Base-by-base conservation (phyloP, 2,113 vertebrate species). In the Mastomys coucha region DNA sequence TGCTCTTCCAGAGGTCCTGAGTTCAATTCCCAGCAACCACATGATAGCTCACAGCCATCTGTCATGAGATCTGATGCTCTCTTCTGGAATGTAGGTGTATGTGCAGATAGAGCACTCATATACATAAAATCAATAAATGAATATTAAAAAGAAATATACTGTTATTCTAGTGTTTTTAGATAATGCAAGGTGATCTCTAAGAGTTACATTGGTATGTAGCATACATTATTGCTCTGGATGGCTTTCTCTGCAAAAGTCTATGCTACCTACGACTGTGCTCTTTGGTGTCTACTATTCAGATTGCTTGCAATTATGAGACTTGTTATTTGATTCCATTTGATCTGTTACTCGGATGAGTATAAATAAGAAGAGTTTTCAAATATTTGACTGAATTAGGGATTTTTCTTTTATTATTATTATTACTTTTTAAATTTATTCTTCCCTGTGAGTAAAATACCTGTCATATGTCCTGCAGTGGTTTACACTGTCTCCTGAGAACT, bases 331-430 rank as follows among this genome's bases (percentile, higher is more conserved):
- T 87, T 3, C 49, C 28, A 8, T 63, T 42, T 19, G 56, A 42
- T 17, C 39, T 63, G 3, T 42, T 84, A 39, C 89, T 56, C 7
- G 67, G 22, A 70, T 69, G 19, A 87, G 26, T 87, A 7, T 95
- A 93, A 39, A 82, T 92, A 24, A 87, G 4, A 94, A 39, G 33
- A 53, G 65, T 93, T 94, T 91, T 56, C 7, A 87, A 84, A 49
- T 67, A 78, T 91, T 80, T 11, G 53, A 2, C 49, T 36, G 2
- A 6, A 60, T 45, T 33, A 20, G 60, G 16, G 8, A 20, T 5
- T 67, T 86, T 65, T 85, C 22, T 85, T 33, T 45, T 26, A 45
- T 45, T 28, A 45, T 20, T 33, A 84, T 42, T 16, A 28, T 60
- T 58, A n/a, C 39, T 5, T 60, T 85, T 91, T 28, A n/a, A 1